A percentile compares a stretch with the other conserved stretches of the same genome.
Evolutionary conservation across 2,888 invertebrate genomes (phyloP).

Genomic region (Tetanocera ferruginea): DNA sequence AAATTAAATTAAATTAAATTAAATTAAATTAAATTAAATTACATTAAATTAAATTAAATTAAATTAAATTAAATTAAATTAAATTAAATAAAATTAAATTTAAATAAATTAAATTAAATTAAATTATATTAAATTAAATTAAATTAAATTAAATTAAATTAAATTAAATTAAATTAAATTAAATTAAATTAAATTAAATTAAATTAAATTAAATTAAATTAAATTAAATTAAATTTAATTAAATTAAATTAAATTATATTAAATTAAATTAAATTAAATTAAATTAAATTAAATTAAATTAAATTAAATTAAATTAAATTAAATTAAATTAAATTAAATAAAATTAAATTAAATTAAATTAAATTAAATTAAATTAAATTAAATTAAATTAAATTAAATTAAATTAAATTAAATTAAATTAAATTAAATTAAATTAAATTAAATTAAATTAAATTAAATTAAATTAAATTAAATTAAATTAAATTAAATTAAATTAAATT

Average conservation of each 20-base stretch:
- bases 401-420: not conserved
- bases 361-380: not conserved
- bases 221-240: not conserved
- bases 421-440: not conserved
- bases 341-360: not conserved
- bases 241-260: not conserved
- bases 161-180: not conserved
- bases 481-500: not conserved
- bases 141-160: not conserved
- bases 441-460: not conserved
- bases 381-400: not conserved
- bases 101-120: too few species aligned
- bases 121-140: too few species aligned
- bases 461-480: not conserved
- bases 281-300: not conserved
- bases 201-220: not conserved
- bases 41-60: too few species aligned
- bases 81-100: too few species aligned
- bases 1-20: too few species aligned
- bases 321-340: not conserved
- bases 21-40: too few species aligned
- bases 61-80: too few species aligned
- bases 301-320: not conserved
- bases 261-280: not conserved
- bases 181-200: not conserved